Base-by-base conservation (phyloP, 2,797 vertebrate species). In the Taenioides sp. region DNA sequence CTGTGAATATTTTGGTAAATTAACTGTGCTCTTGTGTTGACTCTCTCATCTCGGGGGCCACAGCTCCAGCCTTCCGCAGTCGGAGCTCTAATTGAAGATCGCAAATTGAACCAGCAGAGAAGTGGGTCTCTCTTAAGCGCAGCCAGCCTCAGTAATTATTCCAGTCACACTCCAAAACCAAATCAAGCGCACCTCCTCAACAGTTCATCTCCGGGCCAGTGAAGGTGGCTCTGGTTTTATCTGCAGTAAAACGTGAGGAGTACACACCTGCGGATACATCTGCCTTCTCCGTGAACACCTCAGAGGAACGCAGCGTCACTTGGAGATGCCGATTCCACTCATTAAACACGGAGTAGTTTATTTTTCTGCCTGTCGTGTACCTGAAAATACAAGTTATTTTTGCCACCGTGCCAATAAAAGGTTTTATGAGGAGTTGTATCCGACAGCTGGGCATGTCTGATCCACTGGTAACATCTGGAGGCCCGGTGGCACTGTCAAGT, bases 381-480 rank as follows among this genome's bases (percentile, higher is more conserved):
- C 40, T 63, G 64, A 11, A 54, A 72, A 79, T 59, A 27, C 59
- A 25, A 61, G 1, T 54, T 69, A 68, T 50, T 68, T 71, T 49
- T 43, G 54, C 49, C 18, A 17, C 37, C 9, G 20, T 60, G 54
- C 63, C 58, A 34, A 68, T 69, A 60, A 54, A 43, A 63, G 37
- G 61, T 70, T 75, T 76, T 63, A 68, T 66, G 73, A 64, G 43
- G 40, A 80, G 31, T 70, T 31, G 23, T 71, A 69, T 76, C 71
- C 58, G 70, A 76, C 72, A 81, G 74, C 74, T 72, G 77, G 50
- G 20, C 70, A 79, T 66, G 23, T 74, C 77, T 79, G 70, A 78
- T 83, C 77, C 62, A 0, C 0, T 37, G 49, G 69, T 52, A 85
- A 73, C 85, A 86, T 86, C 85, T 84, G 85, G 83, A 71, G 71